phyloP scores from a whole-genome alignment of 2,113 vertebrate species.

The Dasyurus viverrinus region DNA sequence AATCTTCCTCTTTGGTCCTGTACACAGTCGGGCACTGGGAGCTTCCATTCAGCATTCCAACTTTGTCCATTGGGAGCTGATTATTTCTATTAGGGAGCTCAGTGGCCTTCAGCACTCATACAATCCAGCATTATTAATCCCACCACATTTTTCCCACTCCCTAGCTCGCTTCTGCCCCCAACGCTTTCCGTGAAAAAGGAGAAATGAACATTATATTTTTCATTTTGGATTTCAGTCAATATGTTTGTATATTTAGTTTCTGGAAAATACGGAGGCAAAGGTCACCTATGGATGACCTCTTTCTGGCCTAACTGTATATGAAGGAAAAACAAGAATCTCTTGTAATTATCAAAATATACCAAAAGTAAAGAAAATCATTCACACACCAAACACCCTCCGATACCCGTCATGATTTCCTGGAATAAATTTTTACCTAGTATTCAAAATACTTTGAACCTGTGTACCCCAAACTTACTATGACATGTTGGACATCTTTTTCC shows the following conservation, averaged over 20 bases:
- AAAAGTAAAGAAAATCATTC: neutral
- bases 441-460: neutral
- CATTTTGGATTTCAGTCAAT: neutral
- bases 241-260: neutral
- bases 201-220: neutral
- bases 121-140: too few relatives aligned
- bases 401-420: neutral
- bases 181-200: neutral
- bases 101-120: neutral
- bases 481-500: slow-evolving; percentile 96
- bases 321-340: neutral
- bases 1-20: neutral
- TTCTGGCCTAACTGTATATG: neutral
- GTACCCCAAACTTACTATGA: slow-evolving; percentile 92
- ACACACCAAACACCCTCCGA: too few relatives aligned
- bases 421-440: neutral
- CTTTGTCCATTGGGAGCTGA: neutral
- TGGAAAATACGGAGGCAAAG: neutral
- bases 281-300: neutral
- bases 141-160: neutral
- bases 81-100: neutral
- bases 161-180: neutral
- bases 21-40: neutral
- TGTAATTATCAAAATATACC: slow-evolving; percentile 17
- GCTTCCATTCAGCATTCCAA: neutral